These are phyloP conservation scores for Neoseiulus cucumeris DNA, from an alignment of 1,140 invertebrate species.

Conservation along the genomic window DNA sequence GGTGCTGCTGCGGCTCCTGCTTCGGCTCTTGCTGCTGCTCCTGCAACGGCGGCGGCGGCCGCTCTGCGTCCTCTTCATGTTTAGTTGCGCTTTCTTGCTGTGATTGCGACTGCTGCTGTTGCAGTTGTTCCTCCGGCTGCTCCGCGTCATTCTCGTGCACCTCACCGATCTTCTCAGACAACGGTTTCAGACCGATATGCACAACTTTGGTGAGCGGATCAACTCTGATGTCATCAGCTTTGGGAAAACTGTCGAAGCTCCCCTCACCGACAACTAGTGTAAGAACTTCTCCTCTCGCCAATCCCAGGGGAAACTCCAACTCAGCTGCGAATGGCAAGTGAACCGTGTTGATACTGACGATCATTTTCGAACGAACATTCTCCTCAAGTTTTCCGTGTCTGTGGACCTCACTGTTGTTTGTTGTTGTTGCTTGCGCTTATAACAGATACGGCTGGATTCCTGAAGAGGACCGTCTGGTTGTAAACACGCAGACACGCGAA, in stretches of 20 bases:
- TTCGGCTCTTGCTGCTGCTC: not conserved
- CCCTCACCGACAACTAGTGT: not conserved
- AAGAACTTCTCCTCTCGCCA: not conserved
- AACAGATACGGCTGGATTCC: no score
- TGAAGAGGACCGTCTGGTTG: no score
- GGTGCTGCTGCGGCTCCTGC: no score
- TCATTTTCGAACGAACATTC: not conserved
- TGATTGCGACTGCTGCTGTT: not conserved
- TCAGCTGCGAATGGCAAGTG: not conserved
- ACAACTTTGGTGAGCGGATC: not conserved
- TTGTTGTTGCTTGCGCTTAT: no score
- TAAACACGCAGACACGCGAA: no score
- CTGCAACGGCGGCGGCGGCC: not conserved
- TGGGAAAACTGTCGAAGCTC: not conserved
- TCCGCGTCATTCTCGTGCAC: not conserved
- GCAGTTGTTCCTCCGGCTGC: not conserved
- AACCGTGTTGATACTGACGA: not conserved
- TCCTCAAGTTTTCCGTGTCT: no score
- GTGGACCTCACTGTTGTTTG: no score
- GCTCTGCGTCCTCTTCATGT: not conserved
- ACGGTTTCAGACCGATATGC: not conserved
- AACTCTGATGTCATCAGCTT: not conserved
- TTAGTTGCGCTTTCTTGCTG: not conserved
- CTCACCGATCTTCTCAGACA: not conserved
- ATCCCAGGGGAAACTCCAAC: not conserved